Conservation (phyloP, 2,797 vertebrate species). For the Dipus sagitta region DNA sequence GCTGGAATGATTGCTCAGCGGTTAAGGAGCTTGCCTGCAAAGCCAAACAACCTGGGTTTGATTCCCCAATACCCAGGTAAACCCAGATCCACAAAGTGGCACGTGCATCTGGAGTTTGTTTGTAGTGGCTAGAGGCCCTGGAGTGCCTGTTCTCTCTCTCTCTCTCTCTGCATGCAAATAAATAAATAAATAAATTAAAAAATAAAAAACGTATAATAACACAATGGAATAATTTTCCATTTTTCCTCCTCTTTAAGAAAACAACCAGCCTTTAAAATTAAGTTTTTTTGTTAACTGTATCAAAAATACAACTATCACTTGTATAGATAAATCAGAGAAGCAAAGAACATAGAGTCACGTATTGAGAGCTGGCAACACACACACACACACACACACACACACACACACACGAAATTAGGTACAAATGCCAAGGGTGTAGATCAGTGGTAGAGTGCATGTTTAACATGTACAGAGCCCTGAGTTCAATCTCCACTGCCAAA, state of each 20-base stretch:
- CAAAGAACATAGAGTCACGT: neutral
- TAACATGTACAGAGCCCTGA: neutral
- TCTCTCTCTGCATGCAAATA: too few species aligned
- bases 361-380: neutral
- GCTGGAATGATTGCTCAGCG: too few species aligned
- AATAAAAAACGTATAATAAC: too few species aligned
- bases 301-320: neutral
- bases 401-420: neutral
- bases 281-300: neutral
- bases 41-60: too few species aligned
- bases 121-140: too few species aligned
- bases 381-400: neutral
- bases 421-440: too few species aligned
- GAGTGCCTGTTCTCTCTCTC: too few species aligned
- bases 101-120: too few species aligned
- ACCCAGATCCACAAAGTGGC: too few species aligned
- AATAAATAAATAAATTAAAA: too few species aligned
- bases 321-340: conserved; percentile 13
- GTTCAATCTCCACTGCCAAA: neutral
- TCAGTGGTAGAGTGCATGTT: neutral
- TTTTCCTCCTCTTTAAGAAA: conserved; percentile 27
- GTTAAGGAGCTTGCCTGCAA: too few species aligned
- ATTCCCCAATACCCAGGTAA: neutral
- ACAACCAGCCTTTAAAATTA: neutral
- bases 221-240: neutral